phyloP scores from a whole-genome alignment of 2,888 invertebrate species.

The Eilema sororculum region DNA sequence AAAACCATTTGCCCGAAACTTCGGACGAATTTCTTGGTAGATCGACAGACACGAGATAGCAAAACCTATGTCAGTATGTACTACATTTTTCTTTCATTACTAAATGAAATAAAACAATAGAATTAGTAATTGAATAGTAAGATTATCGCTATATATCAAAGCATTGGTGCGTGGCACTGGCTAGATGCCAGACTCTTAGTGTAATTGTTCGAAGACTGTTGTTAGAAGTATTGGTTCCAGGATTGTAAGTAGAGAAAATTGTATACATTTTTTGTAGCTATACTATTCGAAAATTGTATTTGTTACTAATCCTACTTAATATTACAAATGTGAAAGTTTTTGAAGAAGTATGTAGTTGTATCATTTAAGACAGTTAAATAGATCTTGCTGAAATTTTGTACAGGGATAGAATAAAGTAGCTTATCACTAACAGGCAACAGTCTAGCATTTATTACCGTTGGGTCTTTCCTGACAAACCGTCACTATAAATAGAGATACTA shows the following conservation, averaged over 20 bases:
- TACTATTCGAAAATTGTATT: too few species aligned
- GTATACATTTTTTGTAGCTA: too few species aligned
- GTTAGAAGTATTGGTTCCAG: slow-evolving; percentile 28
- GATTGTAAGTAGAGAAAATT: neutral
- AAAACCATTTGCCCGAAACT: too few species aligned
- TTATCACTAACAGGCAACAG: too few species aligned
- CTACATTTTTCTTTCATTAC: slow-evolving; percentile 7
- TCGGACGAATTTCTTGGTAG: too few species aligned
- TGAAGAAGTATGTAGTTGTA: too few species aligned
- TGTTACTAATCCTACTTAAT: too few species aligned
- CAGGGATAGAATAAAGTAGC: too few species aligned
- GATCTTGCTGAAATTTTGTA: too few species aligned
- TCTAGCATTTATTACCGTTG: too few species aligned
- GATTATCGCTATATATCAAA: slow-evolving; percentile 51
- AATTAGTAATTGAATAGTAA: slow-evolving; percentile 32
- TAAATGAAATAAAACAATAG: slow-evolving; percentile 13
- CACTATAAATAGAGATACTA: neutral
- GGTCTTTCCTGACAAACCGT: neutral
- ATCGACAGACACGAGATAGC: neutral
- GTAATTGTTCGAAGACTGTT: slow-evolving; percentile 58
- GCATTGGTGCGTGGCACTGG: slow-evolving; percentile 42
- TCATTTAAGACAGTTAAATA: too few species aligned
- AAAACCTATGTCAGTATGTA: neutral
- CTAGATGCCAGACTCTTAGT: slow-evolving; percentile 56
- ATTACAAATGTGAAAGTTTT: too few species aligned